Base-by-base conservation (phyloP, 2,888 invertebrate species). In the Lasioglossum zephyrum region DNA sequence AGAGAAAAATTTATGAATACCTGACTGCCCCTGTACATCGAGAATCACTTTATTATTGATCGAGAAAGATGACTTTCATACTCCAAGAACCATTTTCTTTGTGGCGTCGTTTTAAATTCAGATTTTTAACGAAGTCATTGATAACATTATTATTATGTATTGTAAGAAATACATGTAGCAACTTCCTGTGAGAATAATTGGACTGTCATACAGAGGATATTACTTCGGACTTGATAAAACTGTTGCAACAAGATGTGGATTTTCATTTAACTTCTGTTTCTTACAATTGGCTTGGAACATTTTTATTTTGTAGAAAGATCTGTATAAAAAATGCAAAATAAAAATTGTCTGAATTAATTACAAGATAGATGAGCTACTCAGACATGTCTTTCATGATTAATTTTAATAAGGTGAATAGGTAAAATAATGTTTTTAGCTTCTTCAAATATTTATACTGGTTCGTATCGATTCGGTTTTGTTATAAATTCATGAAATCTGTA, bases 1-100 rank as follows among this genome's bases (percentile, higher is more conserved):
- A 26, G 36, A 26, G 39, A 49, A 44, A 44, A 60, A 57, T 70
- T 76, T 36, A 57, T 53, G 66, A 77, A 49, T 47, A 66, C 36
- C 49, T 49, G 26, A 16, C 31, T 6, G 39, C 49, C 47, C 31
- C 47, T 18, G 47, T 44, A 26, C 31, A 26, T 47, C 72, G 16
- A 73, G 11, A 47, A 73, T 73, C 47, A 47, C 31, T 73, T 31
- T 73, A 73, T 47, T n/a, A 26, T 47, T 31, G 31, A 44, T 60
- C 60, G 9, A 36, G 66, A 22, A 31, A 36, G 66, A 66, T 36
- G 66, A 36, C 66, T 66, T 36, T 36, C 31, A 31, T 36, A 36
- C 36, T 16, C 8, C 1, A 2, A 18, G 16, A 18, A 18, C 66
- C 36, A 36, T 66, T 66, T 31, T 66, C 2, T 3, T 36, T 16